Evolutionary conservation across 2,113 vertebrate genomes (phyloP).

Genomic region (Promerops cafer): DNA sequence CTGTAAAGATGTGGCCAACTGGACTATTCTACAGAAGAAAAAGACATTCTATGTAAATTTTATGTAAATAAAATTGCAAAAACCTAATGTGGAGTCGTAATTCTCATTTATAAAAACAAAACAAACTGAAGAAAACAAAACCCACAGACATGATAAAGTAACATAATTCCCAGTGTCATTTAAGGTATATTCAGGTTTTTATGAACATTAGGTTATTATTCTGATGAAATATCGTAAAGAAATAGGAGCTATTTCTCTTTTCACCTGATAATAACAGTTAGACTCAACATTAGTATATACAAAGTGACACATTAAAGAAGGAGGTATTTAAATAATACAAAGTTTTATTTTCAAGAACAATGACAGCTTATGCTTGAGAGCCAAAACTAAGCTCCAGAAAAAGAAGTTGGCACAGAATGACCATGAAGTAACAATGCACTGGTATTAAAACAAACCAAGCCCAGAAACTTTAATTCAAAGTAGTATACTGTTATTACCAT

Average conservation of each 20-base stretch:
- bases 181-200: not conserved
- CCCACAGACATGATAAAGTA: not conserved
- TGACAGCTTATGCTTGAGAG: not conserved
- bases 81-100: not conserved
- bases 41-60: not conserved
- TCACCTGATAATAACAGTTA: not conserved
- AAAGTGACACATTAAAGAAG: not conserved
- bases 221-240: not conserved
- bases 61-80: not conserved
- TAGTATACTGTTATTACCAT: not conserved
- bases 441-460: not conserved
- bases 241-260: not conserved
- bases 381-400: not conserved
- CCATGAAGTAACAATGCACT: not conserved
- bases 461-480: not conserved
- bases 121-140: not conserved
- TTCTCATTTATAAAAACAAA: not conserved
- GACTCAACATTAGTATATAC: not conserved
- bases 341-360: not conserved
- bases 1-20: not conserved
- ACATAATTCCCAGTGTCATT: not conserved
- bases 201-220: not conserved
- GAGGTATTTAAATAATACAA: not conserved
- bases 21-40: not conserved
- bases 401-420: not conserved